A percentile compares a stretch with the other conserved stretches of the same genome.
These are phyloP conservation scores for Nasonovia ribisnigri DNA, from an alignment of 2,888 invertebrate species.

Conservation along the genomic window DNA sequence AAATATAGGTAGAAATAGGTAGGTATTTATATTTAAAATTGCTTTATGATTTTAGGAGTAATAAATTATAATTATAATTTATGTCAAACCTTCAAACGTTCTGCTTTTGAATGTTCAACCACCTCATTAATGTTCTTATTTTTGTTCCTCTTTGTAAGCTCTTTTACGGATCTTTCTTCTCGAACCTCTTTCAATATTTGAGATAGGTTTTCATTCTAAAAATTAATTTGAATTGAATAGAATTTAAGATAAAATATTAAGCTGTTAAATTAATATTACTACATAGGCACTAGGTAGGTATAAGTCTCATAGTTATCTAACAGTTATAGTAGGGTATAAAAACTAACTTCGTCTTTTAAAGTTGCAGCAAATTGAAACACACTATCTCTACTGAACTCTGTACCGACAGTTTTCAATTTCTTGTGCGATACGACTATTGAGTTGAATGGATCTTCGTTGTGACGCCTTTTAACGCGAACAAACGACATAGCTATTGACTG, in stretches of 20 bases:
- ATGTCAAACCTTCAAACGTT: conserved; percentile 55
- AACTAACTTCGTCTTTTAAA: conserved; percentile 65
- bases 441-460: conserved; percentile 68
- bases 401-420: conserved; percentile 67
- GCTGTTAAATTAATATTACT: background rate
- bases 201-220: conserved; percentile 59
- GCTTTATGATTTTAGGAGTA: background rate
- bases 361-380: conserved; percentile 68
- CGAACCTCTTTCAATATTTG: conserved; percentile 52
- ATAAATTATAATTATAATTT: background rate
- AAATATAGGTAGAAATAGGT: background rate
- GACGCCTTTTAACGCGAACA: conserved; percentile 67
- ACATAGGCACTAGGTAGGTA: background rate
- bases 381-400: conserved; percentile 62
- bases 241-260: background rate
- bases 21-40: background rate
- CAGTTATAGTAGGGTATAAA: background rate
- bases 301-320: background rate
- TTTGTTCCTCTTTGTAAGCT: conserved; percentile 43
- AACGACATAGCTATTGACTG: conserved; percentile 66
- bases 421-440: conserved; percentile 67
- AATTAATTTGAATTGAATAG: conserved; percentile 6
- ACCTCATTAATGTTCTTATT: conserved; percentile 34
- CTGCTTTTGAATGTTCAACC: conserved; percentile 53
- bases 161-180: conserved; percentile 53